Conservation (phyloP, 2,113 vertebrate genomes). For the Rhipidura dahli region DNA sequence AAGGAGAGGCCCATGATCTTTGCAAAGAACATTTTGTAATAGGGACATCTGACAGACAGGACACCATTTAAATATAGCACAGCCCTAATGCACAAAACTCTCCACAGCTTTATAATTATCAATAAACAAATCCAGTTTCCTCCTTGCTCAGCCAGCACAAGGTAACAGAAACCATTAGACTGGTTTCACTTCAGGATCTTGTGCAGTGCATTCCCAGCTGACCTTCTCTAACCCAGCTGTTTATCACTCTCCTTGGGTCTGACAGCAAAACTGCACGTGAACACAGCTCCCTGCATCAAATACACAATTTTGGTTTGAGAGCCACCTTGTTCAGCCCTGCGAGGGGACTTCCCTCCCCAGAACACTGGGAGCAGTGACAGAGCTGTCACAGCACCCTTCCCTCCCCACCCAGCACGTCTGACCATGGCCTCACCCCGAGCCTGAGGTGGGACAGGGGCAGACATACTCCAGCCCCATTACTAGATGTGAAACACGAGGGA, state of each 20-base stretch:
- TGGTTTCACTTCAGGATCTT: not conserved
- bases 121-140: not conserved
- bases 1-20: not conserved
- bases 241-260: not conserved
- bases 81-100: not conserved
- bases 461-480: fast-evolving
- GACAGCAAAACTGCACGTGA: not conserved
- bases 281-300: fast-evolving
- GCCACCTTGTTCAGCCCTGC: fast-evolving
- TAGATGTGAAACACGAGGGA: not conserved
- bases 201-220: not conserved
- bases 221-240: not conserved
- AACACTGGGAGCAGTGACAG: not conserved
- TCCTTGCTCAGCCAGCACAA: not conserved
- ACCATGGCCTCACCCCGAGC: not conserved
- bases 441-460: not conserved
- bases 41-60: not conserved
- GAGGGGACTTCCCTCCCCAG: not conserved
- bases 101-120: not conserved
- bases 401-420: fast-evolving
- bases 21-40: not conserved
- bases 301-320: fast-evolving
- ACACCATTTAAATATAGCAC: slow-evolving; percentile 2
- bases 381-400: not conserved
- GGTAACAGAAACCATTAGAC: not conserved